Evolutionary conservation across 1,140 invertebrate species (phyloP).

Genomic region (Rhagoletis zephyria): DNA sequence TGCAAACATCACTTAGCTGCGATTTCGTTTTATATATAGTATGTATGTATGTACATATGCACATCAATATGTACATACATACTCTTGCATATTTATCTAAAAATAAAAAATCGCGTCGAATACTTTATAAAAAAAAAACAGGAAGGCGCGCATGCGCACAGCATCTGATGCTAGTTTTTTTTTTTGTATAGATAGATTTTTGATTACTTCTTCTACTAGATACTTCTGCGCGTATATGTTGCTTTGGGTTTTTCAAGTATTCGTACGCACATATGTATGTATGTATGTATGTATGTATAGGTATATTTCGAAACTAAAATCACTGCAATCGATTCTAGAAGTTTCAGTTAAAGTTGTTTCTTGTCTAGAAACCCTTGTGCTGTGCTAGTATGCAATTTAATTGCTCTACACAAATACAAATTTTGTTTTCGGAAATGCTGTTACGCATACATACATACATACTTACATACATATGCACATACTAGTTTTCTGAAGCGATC

Average conservation of each 20-base stretch:
- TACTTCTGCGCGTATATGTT: neutral
- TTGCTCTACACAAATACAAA: neutral
- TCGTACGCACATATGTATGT: neutral
- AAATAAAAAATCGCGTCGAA: too few relatives aligned
- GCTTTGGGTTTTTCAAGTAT: neutral
- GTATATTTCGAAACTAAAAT: neutral
- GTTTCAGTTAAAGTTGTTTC: conserved; percentile 37
- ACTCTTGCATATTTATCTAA: too few relatives aligned
- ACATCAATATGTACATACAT: too few relatives aligned
- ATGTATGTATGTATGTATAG: neutral
- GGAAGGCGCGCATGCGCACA: too few relatives aligned
- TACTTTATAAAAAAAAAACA: too few relatives aligned
- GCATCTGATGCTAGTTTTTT: too few relatives aligned
- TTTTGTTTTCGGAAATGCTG: neutral
- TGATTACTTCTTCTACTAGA: neutral
- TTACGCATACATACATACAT: neutral
- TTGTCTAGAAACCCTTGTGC: conserved; percentile 22
- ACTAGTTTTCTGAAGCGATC: neutral
- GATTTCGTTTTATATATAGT: too few relatives aligned
- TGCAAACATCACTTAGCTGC: neutral
- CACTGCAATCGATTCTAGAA: conserved; percentile 10
- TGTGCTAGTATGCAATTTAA: neutral
- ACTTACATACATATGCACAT: neutral
- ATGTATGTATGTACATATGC: too few relatives aligned
- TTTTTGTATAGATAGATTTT: neutral